Conservation (phyloP, 2,888 invertebrate species). For the Tenthredo mesomela region DNA sequence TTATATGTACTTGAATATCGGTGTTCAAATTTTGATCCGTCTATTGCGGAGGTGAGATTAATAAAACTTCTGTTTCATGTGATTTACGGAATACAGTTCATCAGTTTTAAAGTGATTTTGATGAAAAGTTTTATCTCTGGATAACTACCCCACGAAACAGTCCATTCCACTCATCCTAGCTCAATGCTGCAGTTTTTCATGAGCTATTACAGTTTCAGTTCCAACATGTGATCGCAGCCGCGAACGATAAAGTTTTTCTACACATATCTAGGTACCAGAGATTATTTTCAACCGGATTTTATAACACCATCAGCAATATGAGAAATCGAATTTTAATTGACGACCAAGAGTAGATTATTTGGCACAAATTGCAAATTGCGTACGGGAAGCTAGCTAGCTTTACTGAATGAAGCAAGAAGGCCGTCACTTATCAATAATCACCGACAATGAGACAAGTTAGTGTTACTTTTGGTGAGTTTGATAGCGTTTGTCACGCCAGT, state of each 20-base stretch:
- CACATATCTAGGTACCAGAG: not conserved
- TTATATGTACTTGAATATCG: not conserved
- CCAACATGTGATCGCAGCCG: conserved; percentile 1
- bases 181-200: not conserved
- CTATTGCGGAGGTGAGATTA: not conserved
- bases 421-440: not conserved
- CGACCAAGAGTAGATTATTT: not conserved
- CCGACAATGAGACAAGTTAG: not conserved
- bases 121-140: not conserved
- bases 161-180: not conserved
- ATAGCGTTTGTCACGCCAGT: not conserved
- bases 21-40: not conserved
- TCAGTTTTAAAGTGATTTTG: not conserved
- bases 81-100: not conserved
- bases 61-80: not conserved
- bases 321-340: not conserved
- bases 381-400: not conserved
- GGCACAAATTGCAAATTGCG: not conserved
- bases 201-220: not conserved
- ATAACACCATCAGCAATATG: not conserved
- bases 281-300: not conserved
- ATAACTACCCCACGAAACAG: not conserved
- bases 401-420: no score
- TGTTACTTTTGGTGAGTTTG: not conserved
- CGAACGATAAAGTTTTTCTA: not conserved